Conservation (phyloP, 1,140 invertebrate genomes). For the Bombus waltoni region DNA sequence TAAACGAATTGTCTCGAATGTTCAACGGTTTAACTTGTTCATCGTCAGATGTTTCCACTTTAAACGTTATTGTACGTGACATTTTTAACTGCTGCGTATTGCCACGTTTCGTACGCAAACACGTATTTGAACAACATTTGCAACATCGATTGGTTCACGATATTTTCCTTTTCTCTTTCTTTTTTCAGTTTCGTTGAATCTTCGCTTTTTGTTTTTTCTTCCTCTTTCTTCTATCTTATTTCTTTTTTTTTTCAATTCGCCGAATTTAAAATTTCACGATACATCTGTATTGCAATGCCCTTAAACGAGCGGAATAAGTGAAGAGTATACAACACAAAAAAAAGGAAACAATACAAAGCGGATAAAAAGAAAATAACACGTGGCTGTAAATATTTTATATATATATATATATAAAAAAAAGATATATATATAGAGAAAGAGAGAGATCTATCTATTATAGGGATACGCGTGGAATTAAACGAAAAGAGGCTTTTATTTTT, state of each 20-base stretch:
- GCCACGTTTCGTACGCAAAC: conserved; percentile 32
- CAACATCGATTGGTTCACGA: conserved; percentile 1
- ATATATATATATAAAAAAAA: conserved; percentile 11
- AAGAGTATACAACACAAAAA: background rate
- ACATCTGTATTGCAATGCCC: conserved; percentile 13
- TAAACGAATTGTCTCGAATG: background rate
- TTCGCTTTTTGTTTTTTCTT: background rate
- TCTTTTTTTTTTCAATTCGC: background rate
- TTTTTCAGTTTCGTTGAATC: background rate
- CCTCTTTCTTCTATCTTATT: background rate
- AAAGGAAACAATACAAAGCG: background rate
- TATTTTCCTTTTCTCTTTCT: background rate
- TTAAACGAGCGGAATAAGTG: background rate
- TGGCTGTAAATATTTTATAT: conserved; percentile 50
- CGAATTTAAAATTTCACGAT: background rate
- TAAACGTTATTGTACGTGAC: background rate
- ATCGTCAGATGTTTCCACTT: conserved; percentile 11
- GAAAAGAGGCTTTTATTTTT: conserved; percentile 45
- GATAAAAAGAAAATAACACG: background rate
- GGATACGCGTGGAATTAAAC: conserved; percentile 42
- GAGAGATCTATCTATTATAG: conserved; percentile 37
- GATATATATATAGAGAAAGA: conserved; percentile 30
- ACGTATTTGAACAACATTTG: background rate
- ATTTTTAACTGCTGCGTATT: conserved; percentile 15
- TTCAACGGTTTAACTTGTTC: background rate